These are phyloP conservation scores for Leptosomus discolor DNA, from an alignment of 2,113 vertebrate species.

Conservation along the genomic window DNA sequence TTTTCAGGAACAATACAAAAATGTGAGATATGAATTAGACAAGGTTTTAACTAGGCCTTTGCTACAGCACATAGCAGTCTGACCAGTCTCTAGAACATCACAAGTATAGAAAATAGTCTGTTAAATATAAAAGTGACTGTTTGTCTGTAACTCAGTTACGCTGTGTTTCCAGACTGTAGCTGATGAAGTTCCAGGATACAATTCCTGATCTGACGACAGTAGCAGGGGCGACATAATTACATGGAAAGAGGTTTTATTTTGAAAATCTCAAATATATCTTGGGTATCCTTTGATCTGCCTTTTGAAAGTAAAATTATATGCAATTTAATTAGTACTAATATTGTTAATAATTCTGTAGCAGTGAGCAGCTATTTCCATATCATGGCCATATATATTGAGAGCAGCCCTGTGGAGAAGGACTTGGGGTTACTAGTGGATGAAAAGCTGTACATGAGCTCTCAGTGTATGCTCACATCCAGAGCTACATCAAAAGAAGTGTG, in stretches of 20 bases:
- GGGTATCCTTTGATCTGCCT: not conserved
- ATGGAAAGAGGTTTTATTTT: not conserved
- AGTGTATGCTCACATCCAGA: rapidly evolving
- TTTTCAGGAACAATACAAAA: not conserved
- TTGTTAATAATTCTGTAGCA: not conserved
- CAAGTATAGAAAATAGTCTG: not conserved
- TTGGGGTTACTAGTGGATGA: not conserved
- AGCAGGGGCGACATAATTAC: not conserved
- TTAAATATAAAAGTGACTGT: not conserved
- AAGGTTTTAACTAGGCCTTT: not conserved
- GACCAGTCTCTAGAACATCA: not conserved
- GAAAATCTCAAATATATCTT: not conserved
- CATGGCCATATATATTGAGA: not conserved
- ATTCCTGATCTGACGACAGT: not conserved
- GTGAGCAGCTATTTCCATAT: not conserved
- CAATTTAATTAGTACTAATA: not conserved
- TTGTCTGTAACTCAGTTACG: not conserved
- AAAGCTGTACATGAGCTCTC: not conserved
- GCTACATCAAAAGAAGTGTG: not conserved
- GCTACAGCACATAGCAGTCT: not conserved
- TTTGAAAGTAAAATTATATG: not conserved
- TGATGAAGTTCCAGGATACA: not conserved
- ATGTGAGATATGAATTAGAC: not conserved
- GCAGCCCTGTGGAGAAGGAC: not conserved
- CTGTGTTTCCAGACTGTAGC: not conserved